Conservation (phyloP, 2,113 vertebrate species). For the Laticauda laticaudata region DNA sequence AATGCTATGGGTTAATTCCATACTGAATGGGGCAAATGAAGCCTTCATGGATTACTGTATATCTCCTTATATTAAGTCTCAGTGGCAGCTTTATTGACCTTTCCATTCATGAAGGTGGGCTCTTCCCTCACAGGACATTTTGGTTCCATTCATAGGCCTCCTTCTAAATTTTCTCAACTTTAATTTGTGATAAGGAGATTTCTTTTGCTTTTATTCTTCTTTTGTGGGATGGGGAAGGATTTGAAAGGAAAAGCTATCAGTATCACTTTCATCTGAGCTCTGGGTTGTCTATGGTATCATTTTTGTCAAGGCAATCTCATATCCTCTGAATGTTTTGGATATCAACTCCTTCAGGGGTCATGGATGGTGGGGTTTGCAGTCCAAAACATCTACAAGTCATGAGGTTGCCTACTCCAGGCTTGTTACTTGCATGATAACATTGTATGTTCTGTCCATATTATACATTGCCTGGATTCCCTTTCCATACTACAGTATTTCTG, state of each 20-base stretch:
- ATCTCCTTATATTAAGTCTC: neutral
- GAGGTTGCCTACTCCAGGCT: neutral
- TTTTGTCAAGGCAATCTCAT: neutral
- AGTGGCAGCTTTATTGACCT: neutral
- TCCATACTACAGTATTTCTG: neutral
- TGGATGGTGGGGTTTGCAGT: neutral
- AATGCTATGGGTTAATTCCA: slow-evolving; percentile 5
- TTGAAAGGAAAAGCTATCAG: neutral
- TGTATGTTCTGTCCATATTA: neutral
- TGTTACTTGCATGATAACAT: neutral
- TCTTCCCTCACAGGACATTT: neutral
- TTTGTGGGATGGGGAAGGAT: neutral
- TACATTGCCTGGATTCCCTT: neutral
- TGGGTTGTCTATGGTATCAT: neutral
- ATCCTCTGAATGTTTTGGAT: neutral
- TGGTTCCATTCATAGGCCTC: neutral
- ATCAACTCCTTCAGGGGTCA: neutral
- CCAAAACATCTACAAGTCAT: neutral
- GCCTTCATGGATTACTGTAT: neutral
- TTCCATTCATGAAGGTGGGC: neutral
- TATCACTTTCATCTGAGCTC: neutral
- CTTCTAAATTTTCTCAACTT: neutral
- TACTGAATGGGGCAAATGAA: slow-evolving; percentile 36
- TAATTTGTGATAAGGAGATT: neutral
- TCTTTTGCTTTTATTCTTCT: neutral